Percentiles rank a stretch among this genome's conserved stretches.
Conservation (phyloP, 1,140 invertebrate species). For the Euwallacea similis region DNA sequence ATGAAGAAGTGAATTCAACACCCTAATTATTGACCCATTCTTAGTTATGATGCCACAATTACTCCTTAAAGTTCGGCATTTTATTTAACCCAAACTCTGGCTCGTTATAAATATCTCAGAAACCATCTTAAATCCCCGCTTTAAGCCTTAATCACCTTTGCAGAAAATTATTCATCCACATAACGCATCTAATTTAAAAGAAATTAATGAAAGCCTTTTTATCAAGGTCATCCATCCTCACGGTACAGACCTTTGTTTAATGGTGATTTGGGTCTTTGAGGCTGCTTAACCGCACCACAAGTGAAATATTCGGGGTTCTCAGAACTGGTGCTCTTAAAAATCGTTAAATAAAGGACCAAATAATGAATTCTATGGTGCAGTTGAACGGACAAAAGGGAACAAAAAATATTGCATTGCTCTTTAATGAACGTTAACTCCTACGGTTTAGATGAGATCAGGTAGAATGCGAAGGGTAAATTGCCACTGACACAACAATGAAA, state of each 20-base stretch:
- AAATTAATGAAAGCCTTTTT: slow-evolving; percentile 21
- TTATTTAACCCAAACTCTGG: too few relatives aligned
- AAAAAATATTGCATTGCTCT: slow-evolving; percentile 37
- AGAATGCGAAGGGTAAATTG: slow-evolving; percentile 35
- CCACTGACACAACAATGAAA: slow-evolving; percentile 32
- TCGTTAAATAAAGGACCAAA: slow-evolving; percentile 36
- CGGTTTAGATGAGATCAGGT: slow-evolving; percentile 36
- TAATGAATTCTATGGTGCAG: slow-evolving; percentile 33
- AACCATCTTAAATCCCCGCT: too few relatives aligned
- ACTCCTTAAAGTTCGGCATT: too few relatives aligned
- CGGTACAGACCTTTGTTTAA: slow-evolving; percentile 20
- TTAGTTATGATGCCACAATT: too few relatives aligned
- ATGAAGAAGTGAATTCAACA: too few relatives aligned
- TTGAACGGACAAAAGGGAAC: slow-evolving; percentile 28
- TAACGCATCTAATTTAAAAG: slow-evolving; percentile 16
- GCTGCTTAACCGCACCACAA: slow-evolving; percentile 24
- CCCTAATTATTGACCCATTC: too few relatives aligned
- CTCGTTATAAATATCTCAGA: too few relatives aligned
- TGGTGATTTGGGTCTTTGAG: slow-evolving; percentile 29
- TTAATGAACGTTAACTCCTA: slow-evolving; percentile 39
- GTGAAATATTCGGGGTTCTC: slow-evolving; percentile 30
- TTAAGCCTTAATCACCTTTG: not conserved
- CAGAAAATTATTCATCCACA: slow-evolving; percentile 16
- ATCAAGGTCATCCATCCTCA: slow-evolving; percentile 22
- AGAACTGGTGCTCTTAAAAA: slow-evolving; percentile 35